Evolutionary conservation across 2,113 vertebrate species (phyloP).

Genomic region (Hystrix cristata): DNA sequence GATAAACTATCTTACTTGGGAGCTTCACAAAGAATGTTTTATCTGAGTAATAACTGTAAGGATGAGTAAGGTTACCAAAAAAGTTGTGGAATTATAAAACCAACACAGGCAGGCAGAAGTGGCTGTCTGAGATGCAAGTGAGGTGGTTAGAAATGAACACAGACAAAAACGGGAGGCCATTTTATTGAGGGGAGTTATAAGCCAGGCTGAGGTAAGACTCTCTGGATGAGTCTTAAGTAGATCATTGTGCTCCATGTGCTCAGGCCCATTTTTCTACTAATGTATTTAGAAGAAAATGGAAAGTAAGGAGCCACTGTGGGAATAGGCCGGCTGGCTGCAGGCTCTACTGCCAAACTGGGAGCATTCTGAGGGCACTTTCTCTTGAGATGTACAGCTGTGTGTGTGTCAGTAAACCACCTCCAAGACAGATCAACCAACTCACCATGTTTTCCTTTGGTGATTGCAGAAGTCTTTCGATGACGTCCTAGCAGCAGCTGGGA

Average conservation of each 20-base stretch:
- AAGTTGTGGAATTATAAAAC: neutral
- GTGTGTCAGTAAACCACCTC: neutral
- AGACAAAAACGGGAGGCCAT: neutral
- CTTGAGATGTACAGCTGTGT: neutral
- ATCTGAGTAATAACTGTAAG: neutral
- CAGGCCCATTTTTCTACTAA: neutral
- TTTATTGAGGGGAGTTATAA: neutral
- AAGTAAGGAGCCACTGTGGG: neutral
- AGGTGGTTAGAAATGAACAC: neutral
- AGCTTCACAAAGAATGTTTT: neutral
- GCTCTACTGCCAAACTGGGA: neutral
- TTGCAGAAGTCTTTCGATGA: neutral
- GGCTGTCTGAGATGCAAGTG: neutral
- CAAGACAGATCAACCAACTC: neutral
- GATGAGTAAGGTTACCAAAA: neutral
- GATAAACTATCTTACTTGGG: neutral
- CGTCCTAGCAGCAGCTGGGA: neutral
- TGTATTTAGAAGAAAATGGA: neutral
- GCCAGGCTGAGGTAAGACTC: neutral
- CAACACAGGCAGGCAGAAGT: neutral
- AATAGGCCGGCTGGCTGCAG: neutral
- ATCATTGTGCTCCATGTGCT: too few relatives aligned
- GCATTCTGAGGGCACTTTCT: neutral
- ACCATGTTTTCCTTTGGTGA: neutral
- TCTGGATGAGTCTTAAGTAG: neutral